These are phyloP conservation scores for Hirtodrosophila trivittata DNA, from an alignment of 2,888 invertebrate genomes.

Conservation along the genomic window DNA sequence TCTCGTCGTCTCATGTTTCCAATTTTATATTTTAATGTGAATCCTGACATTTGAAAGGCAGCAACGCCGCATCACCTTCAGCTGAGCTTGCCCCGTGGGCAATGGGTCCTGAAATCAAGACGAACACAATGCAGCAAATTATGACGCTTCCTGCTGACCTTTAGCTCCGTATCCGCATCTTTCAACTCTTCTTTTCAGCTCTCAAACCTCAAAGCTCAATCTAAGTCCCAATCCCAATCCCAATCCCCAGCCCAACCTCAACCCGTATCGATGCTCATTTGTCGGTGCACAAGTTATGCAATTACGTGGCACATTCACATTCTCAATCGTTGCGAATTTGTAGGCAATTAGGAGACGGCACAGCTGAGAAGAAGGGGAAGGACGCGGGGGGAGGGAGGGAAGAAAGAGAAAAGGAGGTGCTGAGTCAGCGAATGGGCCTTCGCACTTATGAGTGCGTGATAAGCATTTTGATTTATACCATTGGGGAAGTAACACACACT, in stretches of 20 bases:
- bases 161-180: constrained; percentile 14
- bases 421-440: constrained; percentile 33
- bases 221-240: too few relatives aligned
- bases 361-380: not conserved
- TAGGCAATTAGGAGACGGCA: constrained; percentile 44
- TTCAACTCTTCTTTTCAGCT: not conserved
- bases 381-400: not conserved
- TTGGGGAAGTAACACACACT: constrained; percentile 54
- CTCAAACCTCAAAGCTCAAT: not conserved
- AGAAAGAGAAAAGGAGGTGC: constrained; percentile 5
- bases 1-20: constrained; percentile 28
- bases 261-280: constrained; percentile 14
- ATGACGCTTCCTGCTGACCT: constrained; percentile 74
- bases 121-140: constrained; percentile 71
- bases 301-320: constrained; percentile 60
- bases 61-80: constrained; percentile 2
- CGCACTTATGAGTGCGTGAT: constrained; percentile 68
- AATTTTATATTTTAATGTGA: constrained; percentile 51
- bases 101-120: constrained; percentile 28
- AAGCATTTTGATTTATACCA: constrained; percentile 77
- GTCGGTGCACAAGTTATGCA: constrained; percentile 65
- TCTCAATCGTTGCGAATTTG: constrained; percentile 53
- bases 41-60: constrained; percentile 46
- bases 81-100: constrained; percentile 29
- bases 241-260: too few relatives aligned